Evolutionary conservation across 2,888 invertebrate species (phyloP).

Genomic region (Campoplex nolae): DNA sequence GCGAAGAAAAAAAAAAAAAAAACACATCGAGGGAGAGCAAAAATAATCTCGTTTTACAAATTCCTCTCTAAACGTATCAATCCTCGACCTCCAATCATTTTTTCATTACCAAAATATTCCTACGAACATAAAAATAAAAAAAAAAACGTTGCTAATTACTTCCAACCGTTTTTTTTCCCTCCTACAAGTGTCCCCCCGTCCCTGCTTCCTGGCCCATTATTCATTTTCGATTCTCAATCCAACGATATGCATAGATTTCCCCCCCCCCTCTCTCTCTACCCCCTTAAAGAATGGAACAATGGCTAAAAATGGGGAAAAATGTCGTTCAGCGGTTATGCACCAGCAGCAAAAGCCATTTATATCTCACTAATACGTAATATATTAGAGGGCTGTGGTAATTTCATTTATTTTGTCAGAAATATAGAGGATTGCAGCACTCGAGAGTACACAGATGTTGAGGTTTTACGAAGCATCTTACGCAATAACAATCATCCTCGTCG

Average conservation of each 20-base stretch:
- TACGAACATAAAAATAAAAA: background rate
- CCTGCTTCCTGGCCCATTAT: constrained; percentile 13
- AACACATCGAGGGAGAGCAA: constrained; percentile 4
- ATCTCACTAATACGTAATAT: background rate
- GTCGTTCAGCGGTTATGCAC: constrained; percentile 37
- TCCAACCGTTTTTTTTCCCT: background rate
- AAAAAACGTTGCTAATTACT: background rate
- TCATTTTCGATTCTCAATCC: constrained; percentile 39
- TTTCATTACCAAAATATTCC: background rate
- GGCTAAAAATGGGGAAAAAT: constrained; percentile 72
- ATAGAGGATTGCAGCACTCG: constrained; percentile 30
- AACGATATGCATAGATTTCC: constrained; percentile 47
- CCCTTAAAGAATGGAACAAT: constrained; percentile 40
- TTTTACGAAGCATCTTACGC: constrained; percentile 25
- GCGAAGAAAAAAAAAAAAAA: background rate
- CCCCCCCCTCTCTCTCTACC: background rate
- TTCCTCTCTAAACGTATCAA: background rate
- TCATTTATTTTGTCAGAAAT: constrained; percentile 59
- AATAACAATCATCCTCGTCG: background rate
- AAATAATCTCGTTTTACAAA: background rate
- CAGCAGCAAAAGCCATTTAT: constrained; percentile 36
- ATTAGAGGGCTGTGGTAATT: constrained; percentile 51
- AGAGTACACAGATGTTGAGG: constrained; percentile 75
- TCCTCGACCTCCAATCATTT: background rate
- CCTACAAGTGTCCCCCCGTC: background rate